Percentiles rank a stretch among this genome's conserved stretches.
Conservation (phyloP, 2,888 invertebrate genomes). For the Euphydryas editha region DNA sequence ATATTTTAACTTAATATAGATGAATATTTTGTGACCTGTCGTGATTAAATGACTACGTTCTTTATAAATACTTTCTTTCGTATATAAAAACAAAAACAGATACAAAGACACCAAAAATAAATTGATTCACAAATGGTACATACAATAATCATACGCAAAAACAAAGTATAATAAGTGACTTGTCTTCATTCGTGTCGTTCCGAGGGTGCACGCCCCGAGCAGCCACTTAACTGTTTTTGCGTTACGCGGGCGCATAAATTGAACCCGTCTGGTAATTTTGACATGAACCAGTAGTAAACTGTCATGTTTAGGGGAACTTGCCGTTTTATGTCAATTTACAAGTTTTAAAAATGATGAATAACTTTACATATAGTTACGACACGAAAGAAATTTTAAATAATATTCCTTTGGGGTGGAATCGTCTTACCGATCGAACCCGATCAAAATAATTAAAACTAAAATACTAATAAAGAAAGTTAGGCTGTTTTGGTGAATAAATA, state of each 20-base stretch:
- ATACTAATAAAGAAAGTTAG: too few species aligned
- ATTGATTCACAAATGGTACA: slow-evolving; percentile 28
- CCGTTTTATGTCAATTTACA: slow-evolving; percentile 75
- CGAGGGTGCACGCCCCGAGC: slow-evolving; percentile 53
- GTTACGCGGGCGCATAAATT: slow-evolving; percentile 70
- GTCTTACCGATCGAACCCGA: too few species aligned
- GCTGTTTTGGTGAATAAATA: too few species aligned
- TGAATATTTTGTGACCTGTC: too few species aligned
- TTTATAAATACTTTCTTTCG: too few species aligned
- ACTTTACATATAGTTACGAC: not conserved
- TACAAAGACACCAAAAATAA: not conserved
- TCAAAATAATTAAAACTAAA: too few species aligned
- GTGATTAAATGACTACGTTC: too few species aligned
- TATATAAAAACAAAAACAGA: too few species aligned
- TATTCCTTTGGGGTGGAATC: not conserved
- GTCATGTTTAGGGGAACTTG: slow-evolving; percentile 65
- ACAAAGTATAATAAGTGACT: slow-evolving; percentile 78
- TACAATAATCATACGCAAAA: slow-evolving; percentile 47
- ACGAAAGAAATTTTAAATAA: not conserved
- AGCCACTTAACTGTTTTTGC: slow-evolving; percentile 76
- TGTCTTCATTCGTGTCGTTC: slow-evolving; percentile 52
- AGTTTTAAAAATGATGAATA: slow-evolving; percentile 63
- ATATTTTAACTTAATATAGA: too few species aligned
- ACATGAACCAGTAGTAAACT: slow-evolving; percentile 79
- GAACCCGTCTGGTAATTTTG: slow-evolving; percentile 77